Evolutionary conservation across 2,113 vertebrate species (phyloP).

Genomic region (Gracilinanus agilis): DNA sequence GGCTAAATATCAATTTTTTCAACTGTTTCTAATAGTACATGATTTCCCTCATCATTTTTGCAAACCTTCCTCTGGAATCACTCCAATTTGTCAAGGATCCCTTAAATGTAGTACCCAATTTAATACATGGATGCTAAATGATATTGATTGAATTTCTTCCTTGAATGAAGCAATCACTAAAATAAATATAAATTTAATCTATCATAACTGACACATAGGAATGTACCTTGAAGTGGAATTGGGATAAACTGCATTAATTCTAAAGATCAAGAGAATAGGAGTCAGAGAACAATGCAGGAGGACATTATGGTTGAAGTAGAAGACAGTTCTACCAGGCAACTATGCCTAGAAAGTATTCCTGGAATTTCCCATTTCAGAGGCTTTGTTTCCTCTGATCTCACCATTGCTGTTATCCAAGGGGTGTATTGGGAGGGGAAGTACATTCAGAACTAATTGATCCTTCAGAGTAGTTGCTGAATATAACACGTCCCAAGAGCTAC

Average conservation of each 20-base stretch:
- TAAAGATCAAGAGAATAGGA: background rate
- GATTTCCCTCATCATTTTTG: background rate
- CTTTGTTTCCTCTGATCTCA: background rate
- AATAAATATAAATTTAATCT: background rate
- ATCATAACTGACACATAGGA: background rate
- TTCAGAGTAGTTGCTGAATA: conserved; percentile 33
- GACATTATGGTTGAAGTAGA: background rate
- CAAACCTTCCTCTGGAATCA: background rate
- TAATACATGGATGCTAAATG: background rate
- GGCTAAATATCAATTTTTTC: background rate
- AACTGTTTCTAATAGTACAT: background rate
- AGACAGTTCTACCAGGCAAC: background rate
- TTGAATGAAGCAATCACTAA: conserved; percentile 8
- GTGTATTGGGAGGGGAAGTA: background rate
- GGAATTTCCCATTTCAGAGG: background rate
- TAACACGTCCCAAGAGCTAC: background rate
- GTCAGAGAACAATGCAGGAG: background rate
- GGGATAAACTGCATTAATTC: background rate
- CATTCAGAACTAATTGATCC: conserved; percentile 51
- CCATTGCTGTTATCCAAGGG: background rate
- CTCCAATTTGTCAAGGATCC: background rate
- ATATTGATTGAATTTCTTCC: background rate
- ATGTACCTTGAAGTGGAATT: background rate
- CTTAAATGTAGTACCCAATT: background rate
- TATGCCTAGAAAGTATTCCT: background rate